These are phyloP conservation scores for Tanypteryx hageni DNA, from an alignment of 2,888 invertebrate genomes.

Conservation along the genomic window DNA sequence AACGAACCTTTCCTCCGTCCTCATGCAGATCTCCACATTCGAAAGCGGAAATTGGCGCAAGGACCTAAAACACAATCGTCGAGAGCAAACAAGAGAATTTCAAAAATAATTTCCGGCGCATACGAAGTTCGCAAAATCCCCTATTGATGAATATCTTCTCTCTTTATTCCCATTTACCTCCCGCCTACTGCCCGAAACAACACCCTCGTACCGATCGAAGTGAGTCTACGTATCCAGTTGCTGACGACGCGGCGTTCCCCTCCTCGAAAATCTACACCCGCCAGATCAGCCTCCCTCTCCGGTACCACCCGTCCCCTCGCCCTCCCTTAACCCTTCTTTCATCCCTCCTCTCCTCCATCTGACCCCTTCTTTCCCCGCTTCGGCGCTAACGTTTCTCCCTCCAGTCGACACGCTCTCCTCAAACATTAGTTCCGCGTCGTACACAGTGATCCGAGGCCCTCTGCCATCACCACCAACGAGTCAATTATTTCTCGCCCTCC, in stretches of 20 bases:
- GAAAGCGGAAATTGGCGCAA: neutral
- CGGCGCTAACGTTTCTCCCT: neutral
- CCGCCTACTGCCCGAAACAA: neutral
- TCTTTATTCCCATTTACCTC: neutral
- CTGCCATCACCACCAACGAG: neutral
- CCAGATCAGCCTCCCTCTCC: neutral
- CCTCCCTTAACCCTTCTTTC: no score
- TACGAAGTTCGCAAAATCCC: neutral
- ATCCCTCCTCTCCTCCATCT: no score
- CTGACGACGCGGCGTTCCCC: neutral
- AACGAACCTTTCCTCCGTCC: no score
- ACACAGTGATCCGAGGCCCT: neutral
- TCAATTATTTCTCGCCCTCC: constrained; percentile 6
- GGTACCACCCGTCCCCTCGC: no score
- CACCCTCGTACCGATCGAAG: neutral
- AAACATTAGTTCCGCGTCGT: neutral
- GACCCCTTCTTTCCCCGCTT: no score
- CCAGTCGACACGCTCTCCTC: neutral
- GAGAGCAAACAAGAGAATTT: neutral
- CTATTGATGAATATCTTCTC: no score
- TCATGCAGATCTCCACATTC: no score
- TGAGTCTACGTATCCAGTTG: neutral
- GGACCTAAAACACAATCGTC: neutral
- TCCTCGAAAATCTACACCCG: neutral
- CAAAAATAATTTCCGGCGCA: constrained; percentile 7